Evolutionary conservation across 1,140 invertebrate species (phyloP).

Genomic region (Amphibalanus amphitrite): DNA sequence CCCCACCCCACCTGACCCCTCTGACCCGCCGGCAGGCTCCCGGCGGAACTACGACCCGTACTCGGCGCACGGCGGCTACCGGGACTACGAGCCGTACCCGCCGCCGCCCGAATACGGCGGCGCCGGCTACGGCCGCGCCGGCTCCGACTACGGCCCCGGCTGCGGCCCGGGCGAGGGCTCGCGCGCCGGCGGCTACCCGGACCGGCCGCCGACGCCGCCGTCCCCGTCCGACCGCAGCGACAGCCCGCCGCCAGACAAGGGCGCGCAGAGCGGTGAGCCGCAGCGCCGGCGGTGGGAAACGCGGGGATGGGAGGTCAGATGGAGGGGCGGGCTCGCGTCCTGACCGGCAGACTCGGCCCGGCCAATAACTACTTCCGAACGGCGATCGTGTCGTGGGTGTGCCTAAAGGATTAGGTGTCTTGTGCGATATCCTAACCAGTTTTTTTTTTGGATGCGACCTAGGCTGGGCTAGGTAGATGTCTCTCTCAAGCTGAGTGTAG

Average conservation of each 20-base stretch:
- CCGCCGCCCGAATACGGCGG: constrained; percentile 27
- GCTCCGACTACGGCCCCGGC: constrained; percentile 17
- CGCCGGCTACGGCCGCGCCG: constrained; percentile 24
- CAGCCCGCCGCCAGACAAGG: constrained; percentile 36
- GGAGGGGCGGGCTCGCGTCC: too few relatives aligned
- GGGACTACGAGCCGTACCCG: constrained; percentile 42
- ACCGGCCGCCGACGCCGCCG: constrained; percentile 36
- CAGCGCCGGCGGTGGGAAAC: too few relatives aligned
- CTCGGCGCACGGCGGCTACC: constrained; percentile 24
- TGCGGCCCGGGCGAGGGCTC: constrained; percentile 8
- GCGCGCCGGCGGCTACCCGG: constrained; percentile 25
- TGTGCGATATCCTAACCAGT: too few relatives aligned
- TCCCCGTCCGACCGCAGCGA: constrained; percentile 40
- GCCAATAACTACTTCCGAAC: too few relatives aligned
- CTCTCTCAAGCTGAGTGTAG: too few relatives aligned
- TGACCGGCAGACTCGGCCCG: too few relatives aligned
- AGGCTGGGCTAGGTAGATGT: too few relatives aligned
- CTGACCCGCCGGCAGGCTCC: constrained; percentile 12
- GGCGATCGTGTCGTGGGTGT: too few relatives aligned
- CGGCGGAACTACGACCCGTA: constrained; percentile 18
- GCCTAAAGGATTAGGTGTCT: too few relatives aligned
- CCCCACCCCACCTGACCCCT: too few relatives aligned
- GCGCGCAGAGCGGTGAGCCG: constrained; percentile 19
- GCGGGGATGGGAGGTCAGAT: too few relatives aligned
- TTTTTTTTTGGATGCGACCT: too few relatives aligned